Percentiles rank a stretch among this genome's conserved stretches.
Conservation (phyloP, 2,113 vertebrate species). For the Daboia siamensis region DNA sequence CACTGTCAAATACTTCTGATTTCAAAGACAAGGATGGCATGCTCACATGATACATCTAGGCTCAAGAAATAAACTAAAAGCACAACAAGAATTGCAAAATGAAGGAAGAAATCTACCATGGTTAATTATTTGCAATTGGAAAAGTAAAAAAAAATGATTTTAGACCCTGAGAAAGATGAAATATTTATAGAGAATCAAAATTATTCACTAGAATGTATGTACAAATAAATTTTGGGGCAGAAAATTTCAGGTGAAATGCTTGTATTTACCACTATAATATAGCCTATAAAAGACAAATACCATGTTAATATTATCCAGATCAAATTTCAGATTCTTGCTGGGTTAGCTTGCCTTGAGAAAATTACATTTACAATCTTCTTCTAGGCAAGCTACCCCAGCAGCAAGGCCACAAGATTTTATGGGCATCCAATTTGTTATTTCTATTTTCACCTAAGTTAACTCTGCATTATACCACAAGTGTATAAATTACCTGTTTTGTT, state of each 20-base stretch:
- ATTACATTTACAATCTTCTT: background rate
- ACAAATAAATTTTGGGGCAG: background rate
- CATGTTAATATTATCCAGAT: background rate
- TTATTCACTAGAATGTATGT: background rate
- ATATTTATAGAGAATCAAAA: background rate
- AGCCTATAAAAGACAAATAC: background rate
- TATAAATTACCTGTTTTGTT: constrained; percentile 89
- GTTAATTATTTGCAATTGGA: background rate
- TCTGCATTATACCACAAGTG: background rate
- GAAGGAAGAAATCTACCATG: background rate
- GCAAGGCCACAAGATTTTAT: background rate
- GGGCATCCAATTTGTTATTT: background rate
- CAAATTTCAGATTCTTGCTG: background rate
- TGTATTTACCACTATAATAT: background rate
- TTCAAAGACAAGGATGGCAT: background rate
- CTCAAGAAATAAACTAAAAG: background rate
- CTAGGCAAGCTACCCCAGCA: background rate
- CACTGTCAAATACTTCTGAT: background rate
- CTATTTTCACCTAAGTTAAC: background rate
- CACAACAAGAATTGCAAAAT: background rate
- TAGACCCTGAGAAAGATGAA: background rate
- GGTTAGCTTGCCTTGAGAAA: background rate
- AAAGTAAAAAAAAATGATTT: background rate
- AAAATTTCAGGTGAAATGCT: background rate
- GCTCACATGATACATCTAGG: background rate